Evolutionary conservation across 2,888 invertebrate species (phyloP).

Genomic region (Chrysolina haemoptera): DNA sequence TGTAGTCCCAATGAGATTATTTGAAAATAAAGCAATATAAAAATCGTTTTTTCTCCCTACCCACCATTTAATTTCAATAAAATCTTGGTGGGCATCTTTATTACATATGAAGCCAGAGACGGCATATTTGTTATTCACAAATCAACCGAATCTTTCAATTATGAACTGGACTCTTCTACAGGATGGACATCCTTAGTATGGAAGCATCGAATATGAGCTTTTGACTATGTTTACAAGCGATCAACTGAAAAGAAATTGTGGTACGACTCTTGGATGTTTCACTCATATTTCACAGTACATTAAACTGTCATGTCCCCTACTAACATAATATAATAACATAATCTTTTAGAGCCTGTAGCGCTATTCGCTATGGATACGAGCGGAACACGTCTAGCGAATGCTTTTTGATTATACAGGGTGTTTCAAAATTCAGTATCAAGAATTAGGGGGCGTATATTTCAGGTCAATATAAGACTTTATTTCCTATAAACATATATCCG

Average conservation of each 20-base stretch:
- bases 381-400: not conserved
- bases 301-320: slow-evolving; percentile 68
- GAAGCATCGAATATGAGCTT: not conserved
- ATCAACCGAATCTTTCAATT: slow-evolving; percentile 23
- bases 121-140: not conserved
- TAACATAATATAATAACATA: slow-evolving; percentile 69
- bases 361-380: slow-evolving; percentile 31
- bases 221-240: slow-evolving; percentile 36
- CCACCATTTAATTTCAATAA: slow-evolving; percentile 5
- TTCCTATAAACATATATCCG: too few species aligned
- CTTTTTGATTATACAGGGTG: not conserved
- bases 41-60: not conserved
- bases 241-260: slow-evolving; percentile 60
- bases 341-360: slow-evolving; percentile 57
- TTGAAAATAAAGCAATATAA: not conserved
- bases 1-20: not conserved
- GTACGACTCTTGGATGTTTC: slow-evolving; percentile 60
- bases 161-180: not conserved
- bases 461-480: too few species aligned
- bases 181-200: not conserved
- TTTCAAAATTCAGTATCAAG: too few species aligned
- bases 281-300: slow-evolving; percentile 68
- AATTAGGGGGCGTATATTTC: too few species aligned
- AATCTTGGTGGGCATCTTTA: not conserved
- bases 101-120: not conserved